Evolutionary conservation across 2,888 invertebrate species (phyloP), one percentile per base, ranked within the genome.

Genomic region (Volucella inanis): DNA sequence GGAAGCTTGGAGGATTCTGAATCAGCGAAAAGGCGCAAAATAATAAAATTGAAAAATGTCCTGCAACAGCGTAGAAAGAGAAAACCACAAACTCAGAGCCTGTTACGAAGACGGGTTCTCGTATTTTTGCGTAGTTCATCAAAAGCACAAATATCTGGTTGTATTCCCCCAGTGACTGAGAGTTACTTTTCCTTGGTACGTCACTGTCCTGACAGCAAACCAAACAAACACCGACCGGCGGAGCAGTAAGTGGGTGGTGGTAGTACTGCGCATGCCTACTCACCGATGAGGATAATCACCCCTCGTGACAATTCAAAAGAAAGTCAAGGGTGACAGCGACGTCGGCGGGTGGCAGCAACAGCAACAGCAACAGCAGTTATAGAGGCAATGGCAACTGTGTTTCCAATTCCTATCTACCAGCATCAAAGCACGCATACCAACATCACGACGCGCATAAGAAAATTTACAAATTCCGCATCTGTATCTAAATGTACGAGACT

Each of bases 321-420:
- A 85, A 81, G 85, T 85, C 85, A 85, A 85, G 85, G 85, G 85
- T 85, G 85, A 81, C 85, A 81, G 68, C 62, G 64, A 54, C 70
- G 50, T 41, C 74, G 50, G 43, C 47, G 43, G 65, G 50, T 41
- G 50, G 50, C 22, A 43, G 41, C 75, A 18, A 59, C 43, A 52
- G 64, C 64, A 65, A 65, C 64, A 22, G 22, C 31, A 31, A 6
- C 31, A 31, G 31, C 6, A 31, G 4, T 6, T 31, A 6, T 31
- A 6, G 18, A 18, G 31, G 31, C 31, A 31, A 31, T 31, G 31
- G 31, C 31, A 31, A 31, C 31, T 6, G 31, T 31, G 31, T 31
- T 31, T 31, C 6, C 31, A 31, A 31, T 31, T 31, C 31, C 31
- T 80, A 75, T 79, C 59, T 47, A 52, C 65, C 62, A 39, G 49